Percentiles rank a stretch among this genome's conserved stretches.
phyloP scores from a whole-genome alignment of 2,797 vertebrate genomes.

The Prunella strophiata region DNA sequence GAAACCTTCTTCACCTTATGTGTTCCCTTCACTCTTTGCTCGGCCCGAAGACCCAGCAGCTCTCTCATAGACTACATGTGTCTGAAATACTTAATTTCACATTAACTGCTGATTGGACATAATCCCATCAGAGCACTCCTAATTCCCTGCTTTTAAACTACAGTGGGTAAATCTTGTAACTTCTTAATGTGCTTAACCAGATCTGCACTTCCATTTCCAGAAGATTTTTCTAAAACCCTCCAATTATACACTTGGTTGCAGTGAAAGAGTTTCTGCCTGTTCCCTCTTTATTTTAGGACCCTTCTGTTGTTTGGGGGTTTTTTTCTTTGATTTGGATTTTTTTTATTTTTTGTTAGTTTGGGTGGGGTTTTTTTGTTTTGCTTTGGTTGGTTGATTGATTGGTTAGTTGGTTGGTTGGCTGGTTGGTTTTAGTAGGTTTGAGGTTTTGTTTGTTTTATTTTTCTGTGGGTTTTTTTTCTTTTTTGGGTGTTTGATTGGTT shows the following conservation, averaged over 20 bases:
- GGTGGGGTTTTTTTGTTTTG: background rate
- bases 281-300: background rate
- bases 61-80: background rate
- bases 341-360: background rate
- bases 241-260: background rate
- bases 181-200: background rate
- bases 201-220: background rate
- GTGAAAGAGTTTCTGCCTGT: background rate
- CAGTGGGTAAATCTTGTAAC: background rate
- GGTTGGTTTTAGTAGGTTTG: background rate
- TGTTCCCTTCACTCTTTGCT: background rate
- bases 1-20: slow-evolving; percentile 2
- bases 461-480: background rate
- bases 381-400: background rate
- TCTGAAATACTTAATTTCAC: slow-evolving; percentile 37
- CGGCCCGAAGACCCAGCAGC: background rate
- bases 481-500: background rate
- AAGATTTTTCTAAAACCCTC: background rate
- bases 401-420: no score
- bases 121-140: background rate
- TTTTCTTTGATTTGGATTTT: background rate
- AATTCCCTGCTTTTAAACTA: background rate
- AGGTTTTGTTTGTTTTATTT: background rate
- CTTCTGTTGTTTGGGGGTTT: background rate
- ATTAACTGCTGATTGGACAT: background rate